phyloP scores from a whole-genome alignment of 2,797 vertebrate genomes.

The Eutrigla gurnardus region DNA sequence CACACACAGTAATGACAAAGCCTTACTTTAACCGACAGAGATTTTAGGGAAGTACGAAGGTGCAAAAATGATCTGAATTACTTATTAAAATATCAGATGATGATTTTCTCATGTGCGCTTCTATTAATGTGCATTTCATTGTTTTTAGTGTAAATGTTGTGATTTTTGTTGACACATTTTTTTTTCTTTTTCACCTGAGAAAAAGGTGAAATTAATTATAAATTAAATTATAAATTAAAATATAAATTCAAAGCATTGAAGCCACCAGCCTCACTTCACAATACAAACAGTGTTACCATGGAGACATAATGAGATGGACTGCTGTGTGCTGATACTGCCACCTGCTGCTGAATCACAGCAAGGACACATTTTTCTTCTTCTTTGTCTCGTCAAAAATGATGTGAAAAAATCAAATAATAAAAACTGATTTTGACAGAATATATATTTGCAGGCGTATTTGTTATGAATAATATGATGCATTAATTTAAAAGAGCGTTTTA shows the following conservation, averaged over 20 bases:
- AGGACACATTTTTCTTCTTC: neutral
- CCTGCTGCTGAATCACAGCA: conserved; percentile 6
- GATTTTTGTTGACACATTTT: neutral
- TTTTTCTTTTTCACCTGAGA: neutral
- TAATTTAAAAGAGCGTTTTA: neutral
- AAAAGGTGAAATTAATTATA: too few relatives aligned
- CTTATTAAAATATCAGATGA: conserved; percentile 1
- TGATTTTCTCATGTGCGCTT: neutral
- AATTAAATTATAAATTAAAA: too few relatives aligned
- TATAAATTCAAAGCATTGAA: neutral
- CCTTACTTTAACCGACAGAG: conserved; percentile 36
- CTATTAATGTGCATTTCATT: neutral
- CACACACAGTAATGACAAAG: neutral
- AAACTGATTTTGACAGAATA: conserved; percentile 3
- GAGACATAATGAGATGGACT: conserved; percentile 3
- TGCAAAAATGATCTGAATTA: neutral
- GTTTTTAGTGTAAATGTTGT: neutral
- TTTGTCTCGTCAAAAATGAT: conserved; percentile 30
- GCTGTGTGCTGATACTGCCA: neutral
- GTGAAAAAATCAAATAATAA: conserved; percentile 14
- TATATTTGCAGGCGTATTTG: too few relatives aligned
- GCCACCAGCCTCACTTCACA: neutral
- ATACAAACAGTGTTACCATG: neutral
- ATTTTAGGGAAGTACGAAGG: conserved; percentile 25
- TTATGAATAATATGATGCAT: neutral